phyloP scores from a whole-genome alignment of 2,113 vertebrate genomes.

The Onychostoma macrolepis region DNA sequence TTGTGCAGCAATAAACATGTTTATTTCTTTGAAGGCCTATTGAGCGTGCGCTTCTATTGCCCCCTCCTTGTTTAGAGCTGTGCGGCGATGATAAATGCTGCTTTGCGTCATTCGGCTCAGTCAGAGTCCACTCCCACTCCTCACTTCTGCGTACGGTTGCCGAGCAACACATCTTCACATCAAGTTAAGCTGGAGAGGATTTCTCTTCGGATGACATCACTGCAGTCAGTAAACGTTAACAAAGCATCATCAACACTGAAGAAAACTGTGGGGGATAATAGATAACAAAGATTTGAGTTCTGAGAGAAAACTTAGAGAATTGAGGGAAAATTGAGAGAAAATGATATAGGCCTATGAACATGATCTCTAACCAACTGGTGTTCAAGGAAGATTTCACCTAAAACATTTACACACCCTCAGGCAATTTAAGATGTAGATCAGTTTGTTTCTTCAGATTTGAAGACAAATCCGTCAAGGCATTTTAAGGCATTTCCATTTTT shows the following conservation, averaged over 20 bases:
- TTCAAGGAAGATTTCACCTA: too few species aligned
- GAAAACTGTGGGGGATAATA: background rate
- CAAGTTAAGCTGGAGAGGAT: conserved; percentile 52
- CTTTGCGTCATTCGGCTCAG: conserved; percentile 38
- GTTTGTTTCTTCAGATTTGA: too few species aligned
- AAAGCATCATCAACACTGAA: background rate
- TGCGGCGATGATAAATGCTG: conserved; percentile 1
- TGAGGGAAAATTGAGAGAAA: too few species aligned
- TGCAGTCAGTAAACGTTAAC: conserved; percentile 1
- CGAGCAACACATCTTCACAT: conserved; percentile 56
- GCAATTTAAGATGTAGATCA: too few species aligned
- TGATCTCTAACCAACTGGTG: too few species aligned
- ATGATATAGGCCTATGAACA: too few species aligned
- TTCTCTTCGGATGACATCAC: background rate
- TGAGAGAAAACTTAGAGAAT: too few species aligned
- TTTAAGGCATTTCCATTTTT: too few species aligned
- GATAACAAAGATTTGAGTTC: too few species aligned
- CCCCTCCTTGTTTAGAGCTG: conserved; percentile 9
- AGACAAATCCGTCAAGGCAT: too few species aligned
- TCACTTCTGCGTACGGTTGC: conserved; percentile 48
- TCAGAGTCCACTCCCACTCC: conserved; percentile 34
- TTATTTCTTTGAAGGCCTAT: background rate
- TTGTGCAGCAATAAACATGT: background rate
- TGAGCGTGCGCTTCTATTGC: conserved; percentile 14
- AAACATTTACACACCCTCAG: too few species aligned